These are phyloP conservation scores for Mustelus asterias DNA, from an alignment of 2,113 vertebrate species.

Conservation along the genomic window DNA sequence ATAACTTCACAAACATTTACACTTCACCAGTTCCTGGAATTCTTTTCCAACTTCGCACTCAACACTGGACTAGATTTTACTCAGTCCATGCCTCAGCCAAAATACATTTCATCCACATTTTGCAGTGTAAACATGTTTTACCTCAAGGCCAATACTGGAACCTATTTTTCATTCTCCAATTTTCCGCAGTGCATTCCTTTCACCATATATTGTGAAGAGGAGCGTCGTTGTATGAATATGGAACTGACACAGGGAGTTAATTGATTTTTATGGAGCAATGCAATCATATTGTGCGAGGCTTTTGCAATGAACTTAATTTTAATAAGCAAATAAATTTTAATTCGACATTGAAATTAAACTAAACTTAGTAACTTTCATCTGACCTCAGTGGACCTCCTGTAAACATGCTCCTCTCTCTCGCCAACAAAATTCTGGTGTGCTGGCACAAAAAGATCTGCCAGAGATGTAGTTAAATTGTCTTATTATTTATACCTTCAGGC, in stretches of 20 bases:
- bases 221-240: neutral
- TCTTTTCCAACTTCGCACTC: neutral
- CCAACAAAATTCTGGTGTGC: neutral
- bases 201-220: neutral
- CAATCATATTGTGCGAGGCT: neutral
- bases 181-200: neutral
- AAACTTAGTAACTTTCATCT: neutral
- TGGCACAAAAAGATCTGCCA: neutral
- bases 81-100: neutral
- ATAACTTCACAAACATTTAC: neutral
- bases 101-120: slow-evolving; percentile 5
- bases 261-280: neutral
- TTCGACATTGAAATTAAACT: neutral
- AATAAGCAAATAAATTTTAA: neutral
- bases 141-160: neutral
- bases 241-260: neutral
- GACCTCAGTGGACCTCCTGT: neutral
- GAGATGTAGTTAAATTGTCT: neutral
- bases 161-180: neutral
- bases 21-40: neutral
- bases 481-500: neutral
- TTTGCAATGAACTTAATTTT: neutral
- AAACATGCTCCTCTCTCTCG: neutral
- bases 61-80: neutral
- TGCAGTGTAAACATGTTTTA: neutral